Percentiles rank a stretch among this genome's conserved stretches.
Conservation (phyloP, 1,140 invertebrate species). For the Lepidotrigona ventralis region DNA sequence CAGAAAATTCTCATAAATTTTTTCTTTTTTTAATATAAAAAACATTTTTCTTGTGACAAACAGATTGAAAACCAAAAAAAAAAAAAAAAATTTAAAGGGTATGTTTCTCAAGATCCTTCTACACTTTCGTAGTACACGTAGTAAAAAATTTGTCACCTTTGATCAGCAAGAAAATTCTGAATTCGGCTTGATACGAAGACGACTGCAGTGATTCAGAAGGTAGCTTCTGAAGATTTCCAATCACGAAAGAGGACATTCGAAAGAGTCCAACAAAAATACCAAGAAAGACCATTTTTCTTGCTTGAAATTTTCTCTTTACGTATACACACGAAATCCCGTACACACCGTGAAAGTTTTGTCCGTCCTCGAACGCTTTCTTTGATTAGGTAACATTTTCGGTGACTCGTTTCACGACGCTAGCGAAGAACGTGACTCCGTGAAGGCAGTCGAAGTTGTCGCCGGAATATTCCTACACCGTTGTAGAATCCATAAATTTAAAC, state of each 20-base stretch:
- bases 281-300: not conserved
- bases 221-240: not conserved
- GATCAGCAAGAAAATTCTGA: not conserved
- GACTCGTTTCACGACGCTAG: not conserved
- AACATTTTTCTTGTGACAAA: too few species aligned
- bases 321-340: not conserved
- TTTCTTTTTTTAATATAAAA: too few species aligned
- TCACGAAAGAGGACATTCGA: not conserved
- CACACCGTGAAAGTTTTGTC: not conserved
- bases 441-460: conserved; percentile 12
- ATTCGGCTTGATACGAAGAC: not conserved
- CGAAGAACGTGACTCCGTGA: not conserved
- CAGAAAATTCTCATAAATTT: too few species aligned
- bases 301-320: not conserved
- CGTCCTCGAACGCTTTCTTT: not conserved
- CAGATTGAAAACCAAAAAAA: too few species aligned
- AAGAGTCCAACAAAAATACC: not conserved
- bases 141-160: not conserved
- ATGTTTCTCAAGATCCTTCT: not conserved
- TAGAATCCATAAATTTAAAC: not conserved
- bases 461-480: not conserved
- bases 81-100: too few species aligned
- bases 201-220: not conserved
- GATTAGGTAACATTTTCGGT: conserved; percentile 14
- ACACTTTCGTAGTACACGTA: not conserved